Conservation (phyloP, 2,797 vertebrate species). For the Tamandua tetradactyla region DNA sequence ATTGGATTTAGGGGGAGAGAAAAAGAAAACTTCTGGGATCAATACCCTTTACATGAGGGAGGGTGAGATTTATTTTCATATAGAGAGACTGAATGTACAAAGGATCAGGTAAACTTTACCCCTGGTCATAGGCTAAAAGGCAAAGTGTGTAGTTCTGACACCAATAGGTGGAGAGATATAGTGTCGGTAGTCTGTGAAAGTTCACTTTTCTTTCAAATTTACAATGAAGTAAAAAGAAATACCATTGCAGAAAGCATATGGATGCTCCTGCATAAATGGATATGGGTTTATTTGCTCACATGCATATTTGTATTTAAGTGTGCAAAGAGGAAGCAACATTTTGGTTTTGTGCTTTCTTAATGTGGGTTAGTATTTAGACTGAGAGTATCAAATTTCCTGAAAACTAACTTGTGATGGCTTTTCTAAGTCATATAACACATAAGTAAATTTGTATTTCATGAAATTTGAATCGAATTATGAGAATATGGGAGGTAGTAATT, state of each 20-base stretch:
- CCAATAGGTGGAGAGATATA: not conserved
- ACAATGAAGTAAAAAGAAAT: not conserved
- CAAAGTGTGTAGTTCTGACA: not conserved
- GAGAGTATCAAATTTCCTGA: not conserved
- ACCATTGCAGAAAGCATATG: not conserved
- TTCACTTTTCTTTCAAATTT: not conserved
- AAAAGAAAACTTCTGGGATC: not conserved
- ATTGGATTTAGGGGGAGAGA: not conserved
- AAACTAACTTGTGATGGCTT: not conserved
- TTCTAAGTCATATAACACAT: not conserved
- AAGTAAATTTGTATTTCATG: not conserved
- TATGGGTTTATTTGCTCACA: not conserved
- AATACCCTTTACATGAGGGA: not conserved
- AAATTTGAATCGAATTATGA: not conserved
- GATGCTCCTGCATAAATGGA: not conserved
- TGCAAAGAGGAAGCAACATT: not conserved
- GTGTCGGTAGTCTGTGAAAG: not conserved
- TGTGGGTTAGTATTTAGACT: not conserved
- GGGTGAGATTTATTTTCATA: not conserved
- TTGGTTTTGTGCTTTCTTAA: not conserved
- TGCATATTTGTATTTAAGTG: not conserved
- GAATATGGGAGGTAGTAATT: not conserved
- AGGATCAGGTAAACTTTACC: not conserved
- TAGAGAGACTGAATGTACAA: not conserved
- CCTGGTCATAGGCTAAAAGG: not conserved